phyloP scores from a whole-genome alignment of 2,888 invertebrate species.

The Agrilus mali region DNA sequence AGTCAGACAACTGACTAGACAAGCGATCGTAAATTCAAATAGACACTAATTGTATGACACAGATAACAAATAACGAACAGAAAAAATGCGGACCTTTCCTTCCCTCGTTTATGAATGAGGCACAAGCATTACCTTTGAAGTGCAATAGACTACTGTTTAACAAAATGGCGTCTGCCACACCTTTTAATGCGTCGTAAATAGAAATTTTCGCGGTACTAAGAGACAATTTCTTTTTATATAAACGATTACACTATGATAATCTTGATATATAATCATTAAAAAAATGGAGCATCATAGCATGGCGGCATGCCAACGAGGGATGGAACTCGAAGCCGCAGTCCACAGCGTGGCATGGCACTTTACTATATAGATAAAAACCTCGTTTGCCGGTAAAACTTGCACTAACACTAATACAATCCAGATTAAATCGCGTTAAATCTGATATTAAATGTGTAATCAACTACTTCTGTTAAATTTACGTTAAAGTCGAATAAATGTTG shows the following conservation, averaged over 20 bases:
- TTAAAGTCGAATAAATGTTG: slow-evolving; percentile 11
- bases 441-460: background rate
- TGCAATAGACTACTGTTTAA: slow-evolving; percentile 18
- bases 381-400: background rate
- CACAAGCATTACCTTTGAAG: background rate
- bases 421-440: too few relatives aligned
- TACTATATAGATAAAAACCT: slow-evolving; percentile 9
- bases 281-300: slow-evolving; percentile 7
- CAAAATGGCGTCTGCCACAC: slow-evolving; percentile 37
- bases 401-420: background rate
- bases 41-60: too few relatives aligned
- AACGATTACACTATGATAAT: too few relatives aligned
- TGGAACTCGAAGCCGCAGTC: slow-evolving; percentile 2
- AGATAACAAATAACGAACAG: too few relatives aligned
- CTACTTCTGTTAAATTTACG: background rate
- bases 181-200: slow-evolving; percentile 31
- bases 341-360: slow-evolving; percentile 13
- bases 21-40: too few relatives aligned
- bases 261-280: background rate
- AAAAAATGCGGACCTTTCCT: too few relatives aligned
- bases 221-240: background rate
- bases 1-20: background rate
- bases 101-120: too few relatives aligned
- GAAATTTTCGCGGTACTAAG: background rate
- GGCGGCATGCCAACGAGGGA: slow-evolving; percentile 7